phyloP scores from a whole-genome alignment of 1,140 invertebrate genomes.

The Lineus longissimus region DNA sequence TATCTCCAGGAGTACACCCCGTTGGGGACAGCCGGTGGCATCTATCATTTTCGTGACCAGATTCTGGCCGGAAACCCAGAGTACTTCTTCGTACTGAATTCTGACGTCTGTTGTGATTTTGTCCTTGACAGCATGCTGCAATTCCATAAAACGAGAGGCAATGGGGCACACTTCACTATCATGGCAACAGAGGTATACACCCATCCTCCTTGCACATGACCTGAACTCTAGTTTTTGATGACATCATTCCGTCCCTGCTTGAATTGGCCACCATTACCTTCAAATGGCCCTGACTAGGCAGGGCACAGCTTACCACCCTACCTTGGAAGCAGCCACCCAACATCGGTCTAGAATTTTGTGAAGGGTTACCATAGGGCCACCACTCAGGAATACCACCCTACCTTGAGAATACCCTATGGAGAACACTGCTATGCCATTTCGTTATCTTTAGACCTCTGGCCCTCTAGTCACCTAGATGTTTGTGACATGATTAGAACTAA shows the following conservation, averaged over 20 bases:
- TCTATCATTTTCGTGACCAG: slow-evolving; percentile 96
- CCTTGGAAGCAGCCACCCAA: too few relatives aligned
- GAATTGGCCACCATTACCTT: too few relatives aligned
- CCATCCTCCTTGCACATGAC: too few relatives aligned
- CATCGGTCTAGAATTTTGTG: too few relatives aligned
- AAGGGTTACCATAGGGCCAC: not conserved
- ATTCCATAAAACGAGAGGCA: slow-evolving; percentile 64
- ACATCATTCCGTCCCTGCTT: too few relatives aligned
- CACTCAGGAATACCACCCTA: not conserved
- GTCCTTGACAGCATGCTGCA: slow-evolving; percentile 80
- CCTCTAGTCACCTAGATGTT: too few relatives aligned
- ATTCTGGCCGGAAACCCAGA: slow-evolving; percentile 84
- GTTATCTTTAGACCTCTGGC: too few relatives aligned
- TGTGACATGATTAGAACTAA: too few relatives aligned
- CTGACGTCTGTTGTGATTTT: slow-evolving; percentile 97
- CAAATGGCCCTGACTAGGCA: not conserved
- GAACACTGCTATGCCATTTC: too few relatives aligned
- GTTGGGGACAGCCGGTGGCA: slow-evolving; percentile 91
- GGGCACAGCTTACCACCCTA: not conserved
- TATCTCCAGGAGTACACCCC: slow-evolving; percentile 95
- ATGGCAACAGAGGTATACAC: slow-evolving; percentile 55
- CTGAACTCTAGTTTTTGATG: not conserved
- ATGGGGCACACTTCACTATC: slow-evolving; percentile 51
- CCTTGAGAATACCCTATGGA: too few relatives aligned
- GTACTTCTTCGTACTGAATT: slow-evolving; percentile 93